Evolutionary conservation across 2,888 invertebrate genomes (phyloP).

Genomic region (Apantesis nais): DNA sequence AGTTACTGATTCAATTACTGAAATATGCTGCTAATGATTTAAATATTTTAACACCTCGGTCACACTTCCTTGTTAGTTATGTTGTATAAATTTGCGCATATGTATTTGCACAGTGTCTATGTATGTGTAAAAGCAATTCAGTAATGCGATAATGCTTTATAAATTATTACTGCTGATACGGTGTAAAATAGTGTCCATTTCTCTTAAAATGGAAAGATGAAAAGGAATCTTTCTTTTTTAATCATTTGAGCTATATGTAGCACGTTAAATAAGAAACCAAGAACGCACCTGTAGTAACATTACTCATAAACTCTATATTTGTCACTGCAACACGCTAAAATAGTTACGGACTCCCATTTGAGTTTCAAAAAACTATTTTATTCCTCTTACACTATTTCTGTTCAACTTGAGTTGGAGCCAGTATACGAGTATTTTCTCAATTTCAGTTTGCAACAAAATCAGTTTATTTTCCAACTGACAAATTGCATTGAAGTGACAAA

Average conservation of each 20-base stretch:
- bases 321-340: slow-evolving; percentile 27
- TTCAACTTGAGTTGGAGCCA: slow-evolving; percentile 64
- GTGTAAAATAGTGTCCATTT: background rate
- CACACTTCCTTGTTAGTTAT: no score
- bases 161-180: background rate
- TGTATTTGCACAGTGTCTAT: no score
- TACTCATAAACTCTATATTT: slow-evolving; percentile 19
- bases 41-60: background rate
- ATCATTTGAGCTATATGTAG: background rate
- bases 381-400: slow-evolving; percentile 56
- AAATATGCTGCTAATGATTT: background rate
- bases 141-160: no score
- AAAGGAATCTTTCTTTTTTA: no score
- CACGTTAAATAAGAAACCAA: background rate
- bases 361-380: slow-evolving; percentile 65
- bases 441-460: slow-evolving; percentile 83
- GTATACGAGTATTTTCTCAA: slow-evolving; percentile 75
- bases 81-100: no score
- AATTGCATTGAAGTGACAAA: slow-evolving; percentile 79
- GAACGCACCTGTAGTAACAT: background rate
- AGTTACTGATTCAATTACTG: background rate
- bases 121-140: no score
- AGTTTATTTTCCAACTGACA: slow-evolving; percentile 80
- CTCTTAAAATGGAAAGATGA: no score
- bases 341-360: slow-evolving; percentile 29